Conservation (phyloP, 2,797 vertebrate species). For the Esox lucius region DNA sequence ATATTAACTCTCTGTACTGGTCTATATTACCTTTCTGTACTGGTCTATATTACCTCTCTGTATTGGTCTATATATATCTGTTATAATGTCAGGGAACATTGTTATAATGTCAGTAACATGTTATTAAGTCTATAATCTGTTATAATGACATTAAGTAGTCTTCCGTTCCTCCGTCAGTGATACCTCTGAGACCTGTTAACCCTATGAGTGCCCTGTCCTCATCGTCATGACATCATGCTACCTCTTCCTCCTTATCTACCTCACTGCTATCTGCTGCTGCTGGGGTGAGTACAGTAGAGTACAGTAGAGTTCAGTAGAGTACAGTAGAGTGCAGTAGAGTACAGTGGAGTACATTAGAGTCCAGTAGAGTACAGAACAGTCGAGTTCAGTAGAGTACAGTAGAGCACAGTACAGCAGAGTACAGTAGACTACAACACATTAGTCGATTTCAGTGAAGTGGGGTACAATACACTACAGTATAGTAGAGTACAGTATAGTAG, state of each 20-base stretch:
- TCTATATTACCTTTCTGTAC: too few species aligned
- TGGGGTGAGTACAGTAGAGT: conserved; percentile 47
- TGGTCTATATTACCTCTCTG: too few species aligned
- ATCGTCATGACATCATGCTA: conserved; percentile 53
- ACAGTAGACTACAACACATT: too few species aligned
- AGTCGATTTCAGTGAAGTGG: too few species aligned
- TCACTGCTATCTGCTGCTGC: conserved; percentile 33
- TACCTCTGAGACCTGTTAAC: conserved; percentile 30
- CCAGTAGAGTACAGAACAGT: too few species aligned
- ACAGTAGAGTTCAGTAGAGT: background rate
- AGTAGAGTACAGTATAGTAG: too few species aligned
- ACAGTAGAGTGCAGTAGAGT: background rate
- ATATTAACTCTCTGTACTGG: too few species aligned
- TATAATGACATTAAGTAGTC: conserved; percentile 5
- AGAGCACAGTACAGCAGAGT: too few species aligned
- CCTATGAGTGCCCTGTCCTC: conserved; percentile 48
- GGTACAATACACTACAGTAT: too few species aligned
- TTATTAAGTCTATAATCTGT: background rate
- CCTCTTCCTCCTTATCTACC: conserved; percentile 60
- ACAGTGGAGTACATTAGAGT: too few species aligned
- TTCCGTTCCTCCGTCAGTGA: conserved; percentile 48
- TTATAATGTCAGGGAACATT: background rate
- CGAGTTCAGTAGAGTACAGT: too few species aligned
- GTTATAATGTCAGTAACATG: background rate
- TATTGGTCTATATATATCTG: too few species aligned